Conservation (phyloP, 2,113 vertebrate genomes). For the Oreochromis tanganicae region DNA sequence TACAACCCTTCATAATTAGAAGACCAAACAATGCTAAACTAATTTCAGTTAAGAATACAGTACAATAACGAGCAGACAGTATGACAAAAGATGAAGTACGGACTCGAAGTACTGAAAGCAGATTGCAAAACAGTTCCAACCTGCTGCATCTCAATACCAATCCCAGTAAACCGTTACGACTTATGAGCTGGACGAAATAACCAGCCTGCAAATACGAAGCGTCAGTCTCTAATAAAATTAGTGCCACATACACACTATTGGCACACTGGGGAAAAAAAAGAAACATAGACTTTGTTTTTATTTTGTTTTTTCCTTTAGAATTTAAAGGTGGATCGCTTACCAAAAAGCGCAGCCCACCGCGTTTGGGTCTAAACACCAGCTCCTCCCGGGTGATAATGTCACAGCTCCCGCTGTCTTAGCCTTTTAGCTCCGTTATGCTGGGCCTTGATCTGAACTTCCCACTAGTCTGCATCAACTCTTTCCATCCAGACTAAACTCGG, state of each 20-base stretch:
- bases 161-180: not conserved
- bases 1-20: not conserved
- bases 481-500: constrained; percentile 26
- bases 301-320: not conserved
- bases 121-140: not conserved
- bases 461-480: not conserved
- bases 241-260: not conserved
- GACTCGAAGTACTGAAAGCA: not conserved
- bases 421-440: not conserved
- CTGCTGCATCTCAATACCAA: not conserved
- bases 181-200: not conserved
- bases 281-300: not conserved
- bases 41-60: not conserved
- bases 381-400: not conserved
- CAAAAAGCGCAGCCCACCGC: not conserved
- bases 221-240: not conserved
- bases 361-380: not conserved
- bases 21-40: not conserved
- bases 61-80: not conserved
- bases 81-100: not conserved
- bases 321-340: not conserved
- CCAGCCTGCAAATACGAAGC: not conserved
- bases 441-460: not conserved
- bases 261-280: not conserved
- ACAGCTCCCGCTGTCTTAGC: not conserved